A percentile compares a stretch with the other conserved stretches of the same genome.
Conservation (phyloP, 2,797 vertebrate genomes). For the Bradypodion ventrale region DNA sequence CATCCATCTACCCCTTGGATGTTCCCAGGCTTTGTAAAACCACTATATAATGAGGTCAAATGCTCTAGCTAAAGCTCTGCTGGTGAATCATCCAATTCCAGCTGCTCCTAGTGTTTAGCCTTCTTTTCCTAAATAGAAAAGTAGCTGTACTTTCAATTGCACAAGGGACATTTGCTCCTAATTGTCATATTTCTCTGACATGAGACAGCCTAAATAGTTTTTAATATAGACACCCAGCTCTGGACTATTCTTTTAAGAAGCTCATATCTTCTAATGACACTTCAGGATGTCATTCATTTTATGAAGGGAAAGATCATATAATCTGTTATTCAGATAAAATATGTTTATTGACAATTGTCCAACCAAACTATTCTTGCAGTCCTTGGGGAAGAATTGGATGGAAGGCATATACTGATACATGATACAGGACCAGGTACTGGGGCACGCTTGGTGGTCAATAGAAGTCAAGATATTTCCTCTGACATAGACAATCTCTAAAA, state of each 20-base stretch:
- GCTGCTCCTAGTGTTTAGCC: background rate
- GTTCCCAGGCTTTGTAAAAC: slow-evolving; percentile 13
- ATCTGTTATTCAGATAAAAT: background rate
- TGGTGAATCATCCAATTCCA: background rate
- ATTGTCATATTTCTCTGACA: slow-evolving; percentile 1
- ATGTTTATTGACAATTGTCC: background rate
- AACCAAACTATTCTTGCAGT: background rate
- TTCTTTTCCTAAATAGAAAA: background rate
- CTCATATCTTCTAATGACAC: background rate
- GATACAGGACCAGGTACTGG: background rate
- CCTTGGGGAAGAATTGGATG: background rate
- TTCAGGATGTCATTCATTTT: background rate
- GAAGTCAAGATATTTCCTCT: background rate
- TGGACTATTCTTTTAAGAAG: background rate
- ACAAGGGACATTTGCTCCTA: background rate
- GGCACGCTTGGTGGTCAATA: background rate
- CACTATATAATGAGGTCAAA: slow-evolving; percentile 15
- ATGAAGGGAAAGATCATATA: background rate
- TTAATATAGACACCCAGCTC: background rate
- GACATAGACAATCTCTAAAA: background rate
- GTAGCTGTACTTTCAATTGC: background rate
- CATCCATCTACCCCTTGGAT: slow-evolving; percentile 6
- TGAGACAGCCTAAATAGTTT: background rate
- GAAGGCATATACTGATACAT: background rate
- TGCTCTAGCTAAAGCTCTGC: slow-evolving; percentile 4